Percentiles rank a stretch among this genome's conserved stretches.
Evolutionary conservation across 1,140 invertebrate genomes (phyloP).

Genomic region (Dryas iulia): DNA sequence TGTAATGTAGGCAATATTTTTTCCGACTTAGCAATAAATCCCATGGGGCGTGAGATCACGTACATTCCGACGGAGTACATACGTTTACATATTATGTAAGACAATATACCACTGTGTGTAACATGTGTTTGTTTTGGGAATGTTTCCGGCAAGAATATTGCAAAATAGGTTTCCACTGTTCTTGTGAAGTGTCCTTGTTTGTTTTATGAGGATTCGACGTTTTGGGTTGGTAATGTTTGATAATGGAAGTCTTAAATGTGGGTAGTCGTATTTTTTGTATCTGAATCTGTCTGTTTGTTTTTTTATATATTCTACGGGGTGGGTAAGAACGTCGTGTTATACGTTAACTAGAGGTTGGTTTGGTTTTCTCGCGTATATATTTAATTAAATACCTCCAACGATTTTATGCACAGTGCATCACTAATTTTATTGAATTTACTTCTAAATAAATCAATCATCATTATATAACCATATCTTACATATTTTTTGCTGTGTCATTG

Average conservation of each 20-base stretch:
- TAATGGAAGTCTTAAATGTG: too few relatives aligned
- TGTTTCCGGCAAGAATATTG: constrained; percentile 4
- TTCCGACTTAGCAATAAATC: constrained; percentile 42
- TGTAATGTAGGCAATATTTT: constrained; percentile 43
- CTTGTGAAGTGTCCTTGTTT: background rate
- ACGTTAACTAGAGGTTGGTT: too few relatives aligned
- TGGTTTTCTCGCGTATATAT: too few relatives aligned
- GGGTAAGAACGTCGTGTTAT: too few relatives aligned
- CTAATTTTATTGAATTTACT: too few relatives aligned
- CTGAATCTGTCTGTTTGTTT: too few relatives aligned
- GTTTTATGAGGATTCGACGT: background rate
- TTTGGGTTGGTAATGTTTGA: background rate
- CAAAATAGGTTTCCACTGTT: background rate
- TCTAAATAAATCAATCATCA: too few relatives aligned
- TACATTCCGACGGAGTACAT: constrained; percentile 30
- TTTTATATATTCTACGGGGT: background rate
- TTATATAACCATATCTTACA: too few relatives aligned
- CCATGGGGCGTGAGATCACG: constrained; percentile 41
- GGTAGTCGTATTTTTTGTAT: too few relatives aligned
- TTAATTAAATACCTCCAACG: too few relatives aligned
- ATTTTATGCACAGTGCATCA: too few relatives aligned
- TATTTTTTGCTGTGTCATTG: too few relatives aligned
- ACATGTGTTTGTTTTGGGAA: constrained; percentile 14
- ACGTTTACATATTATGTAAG: constrained; percentile 30
- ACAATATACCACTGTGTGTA: constrained; percentile 20